These are phyloP conservation scores for Parascotia fuliginaria DNA, from an alignment of 2,888 invertebrate species.

Conservation along the genomic window DNA sequence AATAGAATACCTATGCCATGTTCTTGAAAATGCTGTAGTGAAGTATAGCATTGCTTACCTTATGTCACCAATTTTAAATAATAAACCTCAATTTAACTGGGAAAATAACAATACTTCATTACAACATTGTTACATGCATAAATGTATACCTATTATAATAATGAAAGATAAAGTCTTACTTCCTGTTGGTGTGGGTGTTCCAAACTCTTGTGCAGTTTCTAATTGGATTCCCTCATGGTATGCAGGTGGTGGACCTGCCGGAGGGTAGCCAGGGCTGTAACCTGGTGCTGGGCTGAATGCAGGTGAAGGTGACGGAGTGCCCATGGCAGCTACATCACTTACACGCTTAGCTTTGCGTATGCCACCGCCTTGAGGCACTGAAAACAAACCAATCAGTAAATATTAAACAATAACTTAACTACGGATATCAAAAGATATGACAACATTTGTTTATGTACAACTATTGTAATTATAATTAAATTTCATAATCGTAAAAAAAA, in stretches of 20 bases:
- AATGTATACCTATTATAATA: no score
- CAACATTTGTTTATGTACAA: no score
- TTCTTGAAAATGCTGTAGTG: no score
- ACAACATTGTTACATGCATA: no score
- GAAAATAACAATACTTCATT: no score
- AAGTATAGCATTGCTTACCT: no score
- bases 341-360: constrained; percentile 88
- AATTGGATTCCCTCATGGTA: constrained; percentile 76
- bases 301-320: constrained; percentile 77
- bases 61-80: no score
- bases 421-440: no score
- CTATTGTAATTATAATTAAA: no score
- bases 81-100: no score
- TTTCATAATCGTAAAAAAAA: neutral
- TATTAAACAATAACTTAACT: neutral
- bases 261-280: constrained; percentile 58
- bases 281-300: constrained; percentile 58
- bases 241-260: constrained; percentile 63
- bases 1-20: no score
- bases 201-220: constrained; percentile 66
- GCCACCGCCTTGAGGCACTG: constrained; percentile 70
- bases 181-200: constrained; percentile 46
- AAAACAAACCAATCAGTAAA: no score
- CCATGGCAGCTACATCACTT: constrained; percentile 89
- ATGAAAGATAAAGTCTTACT: constrained; percentile 54